Evolutionary conservation across 92 coral and sea anemone genomes (phyloP), one percentile per base, ranked within the genome.

Genomic region (Phymanthus crucifer): DNA sequence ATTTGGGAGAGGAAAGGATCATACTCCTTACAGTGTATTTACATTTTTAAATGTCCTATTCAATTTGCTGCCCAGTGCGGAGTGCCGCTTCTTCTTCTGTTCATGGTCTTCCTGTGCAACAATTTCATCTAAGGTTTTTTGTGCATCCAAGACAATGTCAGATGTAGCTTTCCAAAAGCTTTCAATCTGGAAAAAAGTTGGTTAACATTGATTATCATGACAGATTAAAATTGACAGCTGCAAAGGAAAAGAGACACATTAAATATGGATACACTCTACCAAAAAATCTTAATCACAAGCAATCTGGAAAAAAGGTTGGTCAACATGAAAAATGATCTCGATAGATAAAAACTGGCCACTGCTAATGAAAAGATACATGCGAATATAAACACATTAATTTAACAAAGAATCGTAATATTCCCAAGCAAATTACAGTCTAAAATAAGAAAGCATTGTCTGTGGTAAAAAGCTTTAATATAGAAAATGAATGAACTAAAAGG

Each of bases 41-140:
- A 92, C 97, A 66, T 92, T 92, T 90, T 87, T 88, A 33, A 92
- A 85, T 32, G 93, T 85, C 74, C 88, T 81, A 56, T 92, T 88
- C 26, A 91, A 85, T 19, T 78, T 56, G 38, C 83, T 92, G 75
- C 80, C 68, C 19, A 75, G 75, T 48, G 88, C 31, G 13, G 78
- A 83, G 46, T 91, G 94, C 1, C 56, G 83, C 52, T 83, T 85
- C 54, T 76, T 88, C 84, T 83, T 91, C 80, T 91, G 94, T 67
- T 91, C 92, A 36, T 75, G 77, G 66, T 91, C 94, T 61, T 80
- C 88, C 75, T 69, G 73, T 40, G 56, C 81, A 1, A 87, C 84
- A 32, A 89, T 86, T 18, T 76, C 70, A 27, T 83, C 93, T 57
- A 86, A 80, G 24, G 89, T 86, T 19, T 50, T 61, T 29, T 61